Evolutionary conservation across 2,113 vertebrate genomes (phyloP).

Genomic region (Alces alces): DNA sequence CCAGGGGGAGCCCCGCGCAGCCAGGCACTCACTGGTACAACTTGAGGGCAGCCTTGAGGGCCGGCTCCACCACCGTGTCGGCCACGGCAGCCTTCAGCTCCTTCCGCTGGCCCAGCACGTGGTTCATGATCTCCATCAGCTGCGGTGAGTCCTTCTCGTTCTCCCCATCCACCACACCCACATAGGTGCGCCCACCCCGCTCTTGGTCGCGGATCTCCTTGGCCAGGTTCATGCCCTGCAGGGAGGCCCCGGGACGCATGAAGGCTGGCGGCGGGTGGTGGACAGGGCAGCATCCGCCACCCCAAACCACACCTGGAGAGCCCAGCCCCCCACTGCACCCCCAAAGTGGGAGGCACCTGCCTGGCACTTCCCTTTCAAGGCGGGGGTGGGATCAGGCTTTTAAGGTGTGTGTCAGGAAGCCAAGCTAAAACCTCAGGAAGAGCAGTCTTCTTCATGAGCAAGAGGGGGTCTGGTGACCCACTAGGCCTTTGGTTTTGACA

Average conservation of each 20-base stretch:
- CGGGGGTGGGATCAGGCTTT: background rate
- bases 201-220: conserved; percentile 92
- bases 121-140: conserved; percentile 84
- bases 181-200: conserved; percentile 84
- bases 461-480: background rate
- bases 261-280: background rate
- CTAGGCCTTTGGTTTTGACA: background rate
- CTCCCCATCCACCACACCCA: conserved; percentile 87
- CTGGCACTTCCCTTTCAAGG: background rate
- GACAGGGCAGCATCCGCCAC: background rate
- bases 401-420: background rate
- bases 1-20: background rate
- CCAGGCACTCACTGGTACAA: conserved; percentile 86
- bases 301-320: background rate
- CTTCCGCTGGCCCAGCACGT: conserved; percentile 79
- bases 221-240: conserved; percentile 87
- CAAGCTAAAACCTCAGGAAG: background rate
- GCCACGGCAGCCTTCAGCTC: conserved; percentile 79
- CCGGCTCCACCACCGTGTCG: conserved; percentile 84
- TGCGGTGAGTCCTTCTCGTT: conserved; percentile 71
- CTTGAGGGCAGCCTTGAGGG: conserved; percentile 82
- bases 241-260: background rate
- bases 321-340: background rate
- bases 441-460: background rate
- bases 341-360: background rate